Conservation (phyloP, 1,140 invertebrate species). For the Bactericera cockerelli region DNA sequence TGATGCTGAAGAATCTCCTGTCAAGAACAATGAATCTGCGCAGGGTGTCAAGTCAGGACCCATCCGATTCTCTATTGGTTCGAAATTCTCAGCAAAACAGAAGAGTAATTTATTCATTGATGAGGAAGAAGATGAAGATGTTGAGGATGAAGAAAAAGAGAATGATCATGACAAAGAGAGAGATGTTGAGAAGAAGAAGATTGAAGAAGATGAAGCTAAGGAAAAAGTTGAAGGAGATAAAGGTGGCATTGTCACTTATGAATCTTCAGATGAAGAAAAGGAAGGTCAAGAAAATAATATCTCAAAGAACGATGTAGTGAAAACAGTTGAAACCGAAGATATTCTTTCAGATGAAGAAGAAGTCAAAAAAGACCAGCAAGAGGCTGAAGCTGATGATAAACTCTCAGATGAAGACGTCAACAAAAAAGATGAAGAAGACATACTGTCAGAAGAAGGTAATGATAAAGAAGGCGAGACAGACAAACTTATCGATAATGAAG, state of each 20-base stretch:
- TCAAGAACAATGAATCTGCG: neutral
- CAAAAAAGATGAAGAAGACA: too few relatives aligned
- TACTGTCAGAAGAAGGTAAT: too few relatives aligned
- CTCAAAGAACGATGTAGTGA: constrained; percentile 24
- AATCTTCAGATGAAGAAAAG: constrained; percentile 11
- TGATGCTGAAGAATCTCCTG: neutral
- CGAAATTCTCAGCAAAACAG: neutral
- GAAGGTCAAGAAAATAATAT: constrained; percentile 23
- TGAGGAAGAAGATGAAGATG: constrained; percentile 19
- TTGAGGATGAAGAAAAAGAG: constrained; percentile 16
- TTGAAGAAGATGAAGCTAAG: neutral
- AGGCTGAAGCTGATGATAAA: constrained; percentile 19
- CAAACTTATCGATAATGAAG: too few relatives aligned
- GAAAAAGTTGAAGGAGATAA: constrained; percentile 15
- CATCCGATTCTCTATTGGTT: neutral
- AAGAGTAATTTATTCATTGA: neutral
- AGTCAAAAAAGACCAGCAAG: constrained; percentile 21
- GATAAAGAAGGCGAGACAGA: too few relatives aligned
- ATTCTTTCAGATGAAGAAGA: constrained; percentile 30
- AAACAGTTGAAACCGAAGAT: constrained; percentile 30
- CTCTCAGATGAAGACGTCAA: too few relatives aligned
- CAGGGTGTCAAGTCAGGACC: neutral
- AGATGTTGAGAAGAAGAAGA: constrained; percentile 24
- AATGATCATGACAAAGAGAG: constrained; percentile 23
- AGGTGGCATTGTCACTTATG: constrained; percentile 14